A percentile compares a stretch with the other conserved stretches of the same genome.
These are phyloP conservation scores for Bergia puertoricense DNA, from an alignment of 92 coral and sea anemone genomes.

Conservation along the genomic window DNA sequence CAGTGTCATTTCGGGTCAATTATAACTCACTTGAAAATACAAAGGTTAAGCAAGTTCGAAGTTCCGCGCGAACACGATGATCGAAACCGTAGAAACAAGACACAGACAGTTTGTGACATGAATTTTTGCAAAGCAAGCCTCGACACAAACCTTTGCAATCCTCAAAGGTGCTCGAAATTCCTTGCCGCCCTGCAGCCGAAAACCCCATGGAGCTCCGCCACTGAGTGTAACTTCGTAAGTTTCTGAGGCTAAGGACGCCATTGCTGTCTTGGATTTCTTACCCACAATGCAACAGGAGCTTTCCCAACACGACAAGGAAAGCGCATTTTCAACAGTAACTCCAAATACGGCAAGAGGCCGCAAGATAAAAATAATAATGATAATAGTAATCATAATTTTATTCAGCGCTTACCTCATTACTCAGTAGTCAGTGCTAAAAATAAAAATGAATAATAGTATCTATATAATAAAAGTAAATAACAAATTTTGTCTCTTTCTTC, in stretches of 20 bases:
- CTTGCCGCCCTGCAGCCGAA: slow-evolving; percentile 94
- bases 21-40: slow-evolving; percentile 1
- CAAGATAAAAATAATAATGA: too few relatives aligned
- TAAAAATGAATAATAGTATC: too few relatives aligned
- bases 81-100: neutral
- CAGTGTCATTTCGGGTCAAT: slow-evolving; percentile 22
- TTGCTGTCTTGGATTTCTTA: slow-evolving; percentile 48
- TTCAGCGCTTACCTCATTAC: too few relatives aligned
- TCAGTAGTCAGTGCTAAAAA: too few relatives aligned
- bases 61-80: neutral
- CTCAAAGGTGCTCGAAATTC: slow-evolving; percentile 96
- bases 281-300: slow-evolving; percentile 66
- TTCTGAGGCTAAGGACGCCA: slow-evolving; percentile 94
- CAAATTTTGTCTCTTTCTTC: too few relatives aligned
- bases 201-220: slow-evolving; percentile 99
- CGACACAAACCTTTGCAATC: slow-evolving; percentile 88
- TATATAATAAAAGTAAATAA: too few relatives aligned
- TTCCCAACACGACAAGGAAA: neutral
- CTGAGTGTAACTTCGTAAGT: slow-evolving; percentile 80
- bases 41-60: neutral
- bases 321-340: neutral
- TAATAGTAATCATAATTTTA: too few relatives aligned
- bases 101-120: neutral
- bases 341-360: too few relatives aligned
- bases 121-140: slow-evolving; percentile 2